Evolutionary conservation across 2,888 invertebrate genomes (phyloP).

Genomic region (Erebia epiphron): DNA sequence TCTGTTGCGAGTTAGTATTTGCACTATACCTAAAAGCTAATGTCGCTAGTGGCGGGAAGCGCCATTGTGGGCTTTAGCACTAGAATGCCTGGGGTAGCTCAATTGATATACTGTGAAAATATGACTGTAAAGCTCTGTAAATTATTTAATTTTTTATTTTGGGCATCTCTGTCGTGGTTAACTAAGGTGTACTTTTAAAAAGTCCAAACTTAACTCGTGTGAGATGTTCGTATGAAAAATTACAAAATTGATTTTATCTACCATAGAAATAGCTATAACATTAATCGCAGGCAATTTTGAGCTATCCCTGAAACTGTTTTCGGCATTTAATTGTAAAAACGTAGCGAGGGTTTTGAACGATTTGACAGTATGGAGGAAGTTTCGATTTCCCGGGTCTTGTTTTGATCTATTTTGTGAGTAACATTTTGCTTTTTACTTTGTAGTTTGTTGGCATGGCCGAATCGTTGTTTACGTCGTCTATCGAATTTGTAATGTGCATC

Average conservation of each 20-base stretch:
- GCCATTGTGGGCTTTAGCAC: constrained; percentile 22
- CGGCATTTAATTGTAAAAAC: constrained; percentile 14
- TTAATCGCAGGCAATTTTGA: neutral
- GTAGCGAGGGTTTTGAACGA: constrained; percentile 34
- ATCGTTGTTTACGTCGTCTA: neutral
- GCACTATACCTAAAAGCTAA: constrained; percentile 36
- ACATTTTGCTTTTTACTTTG: constrained; percentile 36
- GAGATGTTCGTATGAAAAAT: too few species aligned
- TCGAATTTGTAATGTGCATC: neutral
- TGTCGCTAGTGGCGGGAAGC: constrained; percentile 31
- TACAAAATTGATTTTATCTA: too few species aligned
- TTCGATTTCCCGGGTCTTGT: constrained; percentile 51
- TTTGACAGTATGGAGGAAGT: constrained; percentile 51
- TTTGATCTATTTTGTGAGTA: constrained; percentile 39
- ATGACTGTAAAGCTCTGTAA: neutral
- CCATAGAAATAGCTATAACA: neutral
- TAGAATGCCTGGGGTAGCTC: constrained; percentile 17
- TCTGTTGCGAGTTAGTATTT: constrained; percentile 60
- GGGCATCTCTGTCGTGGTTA: too few species aligned
- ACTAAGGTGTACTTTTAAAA: too few species aligned
- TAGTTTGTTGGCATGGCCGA: neutral
- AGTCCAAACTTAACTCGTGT: too few species aligned
- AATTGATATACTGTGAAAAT: neutral
- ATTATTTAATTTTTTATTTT: too few species aligned
- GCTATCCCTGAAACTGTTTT: constrained; percentile 5